Evolutionary conservation across 64 coral and sea anemone genomes (phyloP).

Genomic region (Montipora cactus): DNA sequence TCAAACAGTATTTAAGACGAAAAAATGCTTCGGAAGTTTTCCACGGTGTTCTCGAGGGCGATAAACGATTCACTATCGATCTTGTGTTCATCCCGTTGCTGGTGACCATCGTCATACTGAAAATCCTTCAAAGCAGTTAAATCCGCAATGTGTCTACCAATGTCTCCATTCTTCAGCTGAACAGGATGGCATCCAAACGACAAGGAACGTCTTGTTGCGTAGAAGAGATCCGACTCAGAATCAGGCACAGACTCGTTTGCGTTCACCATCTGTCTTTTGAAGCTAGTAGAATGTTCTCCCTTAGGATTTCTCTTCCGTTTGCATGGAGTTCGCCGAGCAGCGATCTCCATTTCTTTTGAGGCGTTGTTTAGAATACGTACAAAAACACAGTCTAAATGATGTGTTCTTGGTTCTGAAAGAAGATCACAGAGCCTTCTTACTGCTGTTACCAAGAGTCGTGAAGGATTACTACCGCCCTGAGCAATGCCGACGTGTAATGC

Average conservation of each 20-base stretch:
- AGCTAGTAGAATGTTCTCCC: not conserved
- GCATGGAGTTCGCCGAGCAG: not conserved
- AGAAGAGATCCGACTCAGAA: not conserved
- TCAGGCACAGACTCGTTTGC: not conserved
- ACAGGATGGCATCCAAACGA: not conserved
- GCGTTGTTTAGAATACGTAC: constrained; percentile 31
- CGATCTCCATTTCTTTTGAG: constrained; percentile 32
- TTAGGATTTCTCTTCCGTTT: not conserved
- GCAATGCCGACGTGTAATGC: constrained; percentile 8
- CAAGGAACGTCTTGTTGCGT: not conserved
- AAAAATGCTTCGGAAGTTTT: not conserved
- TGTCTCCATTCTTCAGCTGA: not conserved
- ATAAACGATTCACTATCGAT: not conserved
- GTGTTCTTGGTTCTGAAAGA: constrained; percentile 24
- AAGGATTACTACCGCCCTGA: constrained; percentile 7
- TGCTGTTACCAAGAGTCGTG: constrained; percentile 10
- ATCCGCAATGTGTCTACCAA: not conserved
- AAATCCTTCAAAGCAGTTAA: not conserved
- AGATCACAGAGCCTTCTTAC: constrained; percentile 42
- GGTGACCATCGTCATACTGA: not conserved
- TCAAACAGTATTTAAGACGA: not conserved
- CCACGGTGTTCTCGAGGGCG: constrained; percentile 19
- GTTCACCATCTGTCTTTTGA: not conserved
- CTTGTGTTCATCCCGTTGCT: not conserved
- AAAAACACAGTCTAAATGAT: constrained; percentile 33